Conservation (phyloP, 2,888 invertebrate genomes). For the Eutolmus rufibarbis region DNA sequence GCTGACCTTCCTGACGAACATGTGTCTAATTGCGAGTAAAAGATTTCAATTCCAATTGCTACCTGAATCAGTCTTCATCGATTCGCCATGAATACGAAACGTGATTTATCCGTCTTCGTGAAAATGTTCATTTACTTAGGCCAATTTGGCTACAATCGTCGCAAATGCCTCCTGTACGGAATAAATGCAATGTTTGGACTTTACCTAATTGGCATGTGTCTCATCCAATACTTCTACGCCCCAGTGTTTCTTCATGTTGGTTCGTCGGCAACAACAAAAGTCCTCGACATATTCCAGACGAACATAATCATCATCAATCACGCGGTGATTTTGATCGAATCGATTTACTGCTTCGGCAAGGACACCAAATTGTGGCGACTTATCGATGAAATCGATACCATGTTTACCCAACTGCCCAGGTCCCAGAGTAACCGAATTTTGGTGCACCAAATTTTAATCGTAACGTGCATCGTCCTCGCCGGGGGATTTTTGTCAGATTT, state of each 20-base stretch:
- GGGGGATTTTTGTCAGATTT: neutral
- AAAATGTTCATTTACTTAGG: neutral
- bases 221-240: neutral
- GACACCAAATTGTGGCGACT: neutral
- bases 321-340: neutral
- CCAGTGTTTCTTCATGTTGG: neutral
- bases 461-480: neutral
- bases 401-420: neutral
- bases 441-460: neutral
- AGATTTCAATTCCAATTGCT: neutral
- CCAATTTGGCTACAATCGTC: neutral
- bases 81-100: neutral
- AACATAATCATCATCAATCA: neutral
- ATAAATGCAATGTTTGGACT: neutral
- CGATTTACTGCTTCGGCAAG: neutral
- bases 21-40: neutral
- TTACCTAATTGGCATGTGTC: neutral
- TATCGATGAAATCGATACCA: neutral
- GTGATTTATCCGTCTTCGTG: neutral
- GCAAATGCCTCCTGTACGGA: neutral
- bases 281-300: neutral
- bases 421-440: neutral
- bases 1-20: neutral
- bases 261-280: neutral
- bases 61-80: neutral